Base-by-base conservation (phyloP, 2,888 invertebrate species). In the Flexamia atlantica region DNA sequence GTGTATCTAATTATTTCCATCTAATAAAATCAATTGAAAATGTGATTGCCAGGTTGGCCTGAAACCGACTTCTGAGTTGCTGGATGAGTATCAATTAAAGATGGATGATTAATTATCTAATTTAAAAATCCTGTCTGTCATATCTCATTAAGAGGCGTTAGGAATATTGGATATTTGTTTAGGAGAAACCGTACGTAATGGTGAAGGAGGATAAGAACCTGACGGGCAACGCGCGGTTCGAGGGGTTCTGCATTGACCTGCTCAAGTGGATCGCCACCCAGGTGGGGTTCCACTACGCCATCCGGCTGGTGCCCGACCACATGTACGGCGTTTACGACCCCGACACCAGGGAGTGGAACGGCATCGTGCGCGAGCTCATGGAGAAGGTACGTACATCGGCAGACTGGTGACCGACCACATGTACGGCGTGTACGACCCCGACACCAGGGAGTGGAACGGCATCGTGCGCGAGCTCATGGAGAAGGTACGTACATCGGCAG, bases 131-230 rank as follows among this genome's bases (percentile, higher is more conserved):
- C n/a, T n/a, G n/a, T n/a, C n/a, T n/a, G n/a, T n/a, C n/a, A n/a
- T n/a, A n/a, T n/a, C n/a, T n/a, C n/a, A n/a, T n/a, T n/a, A n/a
- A n/a, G n/a, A n/a, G n/a, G n/a, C n/a, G n/a, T n/a, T n/a, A n/a
- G n/a, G n/a, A n/a, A 36, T 36, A 36, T 36, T 36, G 4, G 4
- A 36, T 36, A 9, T 36, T 36, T 36, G 9, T 9, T 36, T 90
- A 97, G 97, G 97, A 97, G 89, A 95, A 95, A 87, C 97, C 97
- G 0, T 97, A 97, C 90, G 97, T 97, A 3, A 97, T 97, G 97
- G 95, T 97, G 79, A 96, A 95, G 88, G 94, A 95, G 85, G 96
- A 96, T 84, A 94, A 93, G 90, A 97, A 97, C 90, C 91, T 96
- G 7, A 97, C 97, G 64, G 97, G 97, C 2, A 97, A 97, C 90